A percentile compares a stretch with the other conserved stretches of the same genome.
phyloP scores from a whole-genome alignment of 64 coral and sea anemone species.

The Pocillopora damicornis region DNA sequence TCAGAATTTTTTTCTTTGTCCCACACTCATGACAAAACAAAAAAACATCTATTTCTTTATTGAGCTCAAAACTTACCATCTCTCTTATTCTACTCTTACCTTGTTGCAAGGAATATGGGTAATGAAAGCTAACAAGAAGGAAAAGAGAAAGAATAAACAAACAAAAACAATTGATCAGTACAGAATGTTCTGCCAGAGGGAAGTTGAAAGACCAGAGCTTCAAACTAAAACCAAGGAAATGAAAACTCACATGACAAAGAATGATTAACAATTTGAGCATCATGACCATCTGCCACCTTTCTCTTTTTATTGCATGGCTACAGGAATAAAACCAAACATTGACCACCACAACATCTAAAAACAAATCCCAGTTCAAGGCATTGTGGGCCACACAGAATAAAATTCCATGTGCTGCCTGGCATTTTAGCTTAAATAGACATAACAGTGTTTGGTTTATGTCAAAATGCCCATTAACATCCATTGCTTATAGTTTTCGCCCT shows the following conservation, averaged over 20 bases:
- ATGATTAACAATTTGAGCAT: conserved; percentile 19
- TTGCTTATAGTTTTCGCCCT: too few species aligned
- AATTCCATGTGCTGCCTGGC: too few species aligned
- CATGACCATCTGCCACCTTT: conserved; percentile 42
- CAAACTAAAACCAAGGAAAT: background rate
- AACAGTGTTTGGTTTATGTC: too few species aligned
- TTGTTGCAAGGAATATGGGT: conserved; percentile 61
- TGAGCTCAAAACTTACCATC: too few species aligned
- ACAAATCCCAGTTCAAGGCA: background rate
- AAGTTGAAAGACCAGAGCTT: background rate
- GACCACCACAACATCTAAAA: background rate
- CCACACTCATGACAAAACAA: too few species aligned
- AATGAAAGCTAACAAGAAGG: conserved; percentile 25
- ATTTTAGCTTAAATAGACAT: too few species aligned
- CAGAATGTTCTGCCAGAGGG: too few species aligned
- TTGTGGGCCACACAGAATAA: too few species aligned
- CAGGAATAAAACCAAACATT: background rate
- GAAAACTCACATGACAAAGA: conserved; percentile 44
- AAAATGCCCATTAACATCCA: too few species aligned
- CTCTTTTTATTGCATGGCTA: conserved; percentile 68
- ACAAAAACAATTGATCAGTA: background rate
- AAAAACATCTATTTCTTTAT: too few species aligned
- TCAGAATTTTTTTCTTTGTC: too few species aligned
- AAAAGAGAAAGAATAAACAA: background rate
- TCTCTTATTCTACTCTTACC: conserved; percentile 13